Conservation (phyloP, 2,888 invertebrate genomes). For the Stenodera caucasica region DNA sequence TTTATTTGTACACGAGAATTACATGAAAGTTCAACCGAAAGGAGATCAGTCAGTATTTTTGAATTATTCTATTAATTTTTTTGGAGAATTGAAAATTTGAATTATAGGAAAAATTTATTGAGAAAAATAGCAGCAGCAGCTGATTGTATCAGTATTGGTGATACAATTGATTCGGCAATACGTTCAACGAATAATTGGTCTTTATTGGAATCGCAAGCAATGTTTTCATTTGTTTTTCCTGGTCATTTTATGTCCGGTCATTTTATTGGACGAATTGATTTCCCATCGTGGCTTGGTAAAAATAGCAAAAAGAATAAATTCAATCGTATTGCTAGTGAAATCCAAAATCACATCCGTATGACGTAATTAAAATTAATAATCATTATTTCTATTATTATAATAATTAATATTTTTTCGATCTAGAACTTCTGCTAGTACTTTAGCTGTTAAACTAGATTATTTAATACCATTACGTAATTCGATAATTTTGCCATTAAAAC, state of each 20-base stretch:
- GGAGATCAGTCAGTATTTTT: conserved; percentile 65
- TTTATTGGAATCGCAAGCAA: conserved; percentile 81
- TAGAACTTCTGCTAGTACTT: conserved; percentile 79
- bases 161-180: conserved; percentile 81
- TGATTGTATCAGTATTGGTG: conserved; percentile 83
- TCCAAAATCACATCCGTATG: conserved; percentile 82
- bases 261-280: conserved; percentile 77
- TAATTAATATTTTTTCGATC: conserved; percentile 27
- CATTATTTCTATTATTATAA: not conserved
- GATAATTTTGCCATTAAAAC: conserved; percentile 76
- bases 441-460: conserved; percentile 87
- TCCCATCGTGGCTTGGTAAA: conserved; percentile 96
- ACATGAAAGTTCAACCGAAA: conserved; percentile 77
- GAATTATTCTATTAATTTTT: conserved; percentile 2
- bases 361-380: conserved; percentile 59
- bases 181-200: conserved; percentile 83
- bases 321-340: conserved; percentile 77
- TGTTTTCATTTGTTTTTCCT: conserved; percentile 89
- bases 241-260: conserved; percentile 83
- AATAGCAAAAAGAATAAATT: conserved; percentile 85
- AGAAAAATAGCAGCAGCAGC: conserved; percentile 77
- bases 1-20: conserved; percentile 98
- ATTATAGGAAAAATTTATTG: conserved; percentile 26
- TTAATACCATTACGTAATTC: conserved; percentile 74
- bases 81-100: no score